phyloP scores from a whole-genome alignment of 2,797 vertebrate genomes.

The Sebastes steindachneri region DNA sequence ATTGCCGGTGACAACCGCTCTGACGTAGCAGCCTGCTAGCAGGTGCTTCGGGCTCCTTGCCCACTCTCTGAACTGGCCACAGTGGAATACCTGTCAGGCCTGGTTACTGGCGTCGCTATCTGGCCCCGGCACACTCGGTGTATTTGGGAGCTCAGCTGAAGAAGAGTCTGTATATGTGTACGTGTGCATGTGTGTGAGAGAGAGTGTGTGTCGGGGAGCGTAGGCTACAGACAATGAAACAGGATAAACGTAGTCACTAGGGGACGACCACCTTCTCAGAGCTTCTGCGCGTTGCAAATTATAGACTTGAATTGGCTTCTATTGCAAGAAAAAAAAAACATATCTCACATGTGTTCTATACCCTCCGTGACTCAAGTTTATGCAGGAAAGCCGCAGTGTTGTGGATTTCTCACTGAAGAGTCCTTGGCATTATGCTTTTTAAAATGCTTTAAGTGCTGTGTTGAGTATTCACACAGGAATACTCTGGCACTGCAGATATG shows the following conservation, averaged over 20 bases:
- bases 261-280: slow-evolving; percentile 43
- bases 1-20: slow-evolving; percentile 60
- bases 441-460: slow-evolving; percentile 33
- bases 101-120: slow-evolving; percentile 66
- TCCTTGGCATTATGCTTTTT: slow-evolving; percentile 16
- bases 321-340: background rate
- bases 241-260: slow-evolving; percentile 37
- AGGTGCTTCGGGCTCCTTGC: slow-evolving; percentile 71
- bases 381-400: background rate
- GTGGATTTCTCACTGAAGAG: slow-evolving; percentile 27
- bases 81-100: slow-evolving; percentile 79
- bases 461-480: slow-evolving; percentile 40
- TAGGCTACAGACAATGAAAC: slow-evolving; percentile 46
- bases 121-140: slow-evolving; percentile 42
- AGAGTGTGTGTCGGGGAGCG: slow-evolving; percentile 2
- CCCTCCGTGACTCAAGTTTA: background rate
- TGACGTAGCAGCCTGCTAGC: slow-evolving; percentile 65
- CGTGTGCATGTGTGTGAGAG: background rate
- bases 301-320: slow-evolving; percentile 15
- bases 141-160: slow-evolving; percentile 52
- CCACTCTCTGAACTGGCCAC: slow-evolving; percentile 73
- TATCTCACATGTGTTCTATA: background rate
- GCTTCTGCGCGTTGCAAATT: slow-evolving; percentile 33
- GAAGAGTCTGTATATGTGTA: slow-evolving; percentile 19
- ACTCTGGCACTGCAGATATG: slow-evolving; percentile 17